A percentile compares a stretch with the other conserved stretches of the same genome.
Evolutionary conservation across 2,113 vertebrate genomes (phyloP).

Genomic region (Protobothrops flavoviridis): DNA sequence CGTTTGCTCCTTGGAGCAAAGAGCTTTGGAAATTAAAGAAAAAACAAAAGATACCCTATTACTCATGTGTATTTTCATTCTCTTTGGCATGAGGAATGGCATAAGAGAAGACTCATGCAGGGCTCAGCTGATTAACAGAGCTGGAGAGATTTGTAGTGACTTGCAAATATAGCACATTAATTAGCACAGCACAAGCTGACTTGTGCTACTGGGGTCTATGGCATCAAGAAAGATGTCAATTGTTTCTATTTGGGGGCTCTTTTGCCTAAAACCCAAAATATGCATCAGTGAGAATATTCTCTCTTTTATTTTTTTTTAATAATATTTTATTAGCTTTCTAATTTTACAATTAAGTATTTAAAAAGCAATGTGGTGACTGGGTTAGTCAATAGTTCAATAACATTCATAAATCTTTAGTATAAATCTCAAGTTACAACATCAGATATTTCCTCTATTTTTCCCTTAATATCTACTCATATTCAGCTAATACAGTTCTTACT

Average conservation of each 20-base stretch:
- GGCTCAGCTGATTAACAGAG: slow-evolving; percentile 52
- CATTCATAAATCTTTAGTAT: no score
- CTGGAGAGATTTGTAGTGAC: slow-evolving; percentile 47
- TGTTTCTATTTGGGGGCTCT: background rate
- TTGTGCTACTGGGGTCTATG: slow-evolving; percentile 11
- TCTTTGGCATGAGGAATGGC: slow-evolving; percentile 28
- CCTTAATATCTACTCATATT: no score
- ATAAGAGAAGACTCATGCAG: slow-evolving; percentile 39
- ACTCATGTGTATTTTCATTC: slow-evolving; percentile 56
- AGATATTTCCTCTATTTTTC: no score
- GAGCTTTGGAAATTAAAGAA: slow-evolving; percentile 12
- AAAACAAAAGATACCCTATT: slow-evolving; percentile 32
- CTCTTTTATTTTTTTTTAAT: no score
- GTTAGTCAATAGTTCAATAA: no score
- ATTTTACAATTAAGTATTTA: no score
- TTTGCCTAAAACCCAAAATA: slow-evolving; percentile 3
- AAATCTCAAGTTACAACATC: no score
- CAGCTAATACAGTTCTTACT: no score
- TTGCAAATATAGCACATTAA: slow-evolving; percentile 56
- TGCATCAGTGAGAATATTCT: background rate
- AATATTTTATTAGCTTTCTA: no score
- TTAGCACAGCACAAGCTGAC: slow-evolving; percentile 46
- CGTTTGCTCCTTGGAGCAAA: slow-evolving; percentile 37
- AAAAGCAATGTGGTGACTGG: no score
- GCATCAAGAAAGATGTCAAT: slow-evolving; percentile 7